These are phyloP conservation scores for Mycetomoellerius zeteki DNA, from an alignment of 1,140 invertebrate genomes.

Conservation along the genomic window DNA sequence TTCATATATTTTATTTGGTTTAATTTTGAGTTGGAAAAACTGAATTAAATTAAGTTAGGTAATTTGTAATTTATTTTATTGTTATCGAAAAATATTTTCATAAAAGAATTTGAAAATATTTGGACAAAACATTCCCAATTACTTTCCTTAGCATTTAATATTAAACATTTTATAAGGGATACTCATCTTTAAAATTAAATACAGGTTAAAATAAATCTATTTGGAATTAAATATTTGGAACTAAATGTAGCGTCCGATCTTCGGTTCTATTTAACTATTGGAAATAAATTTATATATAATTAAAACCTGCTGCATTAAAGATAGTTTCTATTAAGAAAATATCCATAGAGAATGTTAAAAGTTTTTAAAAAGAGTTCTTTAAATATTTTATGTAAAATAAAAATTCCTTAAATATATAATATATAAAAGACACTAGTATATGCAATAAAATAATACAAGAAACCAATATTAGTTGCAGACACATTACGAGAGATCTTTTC, in stretches of 20 bases:
- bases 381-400: neutral
- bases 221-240: neutral
- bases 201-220: neutral
- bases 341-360: too few relatives aligned
- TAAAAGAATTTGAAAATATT: neutral
- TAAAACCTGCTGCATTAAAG: neutral
- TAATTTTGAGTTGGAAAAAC: neutral
- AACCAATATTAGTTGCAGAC: slow-evolving; percentile 35
- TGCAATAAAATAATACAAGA: neutral
- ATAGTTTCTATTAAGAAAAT: neutral
- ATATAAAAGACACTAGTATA: neutral
- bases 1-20: neutral
- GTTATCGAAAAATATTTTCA: neutral
- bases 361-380: neutral
- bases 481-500: slow-evolving; percentile 65
- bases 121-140: neutral
- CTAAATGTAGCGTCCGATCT: neutral
- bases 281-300: neutral
- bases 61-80: neutral
- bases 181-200: neutral
- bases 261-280: neutral
- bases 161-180: neutral
- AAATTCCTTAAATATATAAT: neutral
- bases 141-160: neutral
- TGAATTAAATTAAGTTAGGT: neutral